Base-by-base conservation (phyloP, 2,888 invertebrate genomes). In the Maniola hyperantus region DNA sequence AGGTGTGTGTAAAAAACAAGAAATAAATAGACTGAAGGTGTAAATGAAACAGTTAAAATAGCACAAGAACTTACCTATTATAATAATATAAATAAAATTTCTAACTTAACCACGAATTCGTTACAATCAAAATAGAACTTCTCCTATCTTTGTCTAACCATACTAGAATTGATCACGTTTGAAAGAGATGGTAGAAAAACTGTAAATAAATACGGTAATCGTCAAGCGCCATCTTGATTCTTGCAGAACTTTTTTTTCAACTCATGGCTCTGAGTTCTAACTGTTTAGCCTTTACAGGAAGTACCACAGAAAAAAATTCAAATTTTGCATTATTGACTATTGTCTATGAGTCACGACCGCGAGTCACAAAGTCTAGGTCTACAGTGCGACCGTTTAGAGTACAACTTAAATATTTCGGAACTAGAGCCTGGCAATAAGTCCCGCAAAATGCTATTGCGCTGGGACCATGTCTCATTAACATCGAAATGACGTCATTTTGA, bases 41-140 rank as follows among this genome's bases (percentile, higher is more conserved):
- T 73, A 8, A 77, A 74, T 79, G 81, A 72, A 76, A 76, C 75
- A 75, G 66, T 76, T 71, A 69, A 71, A 74, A 88, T 86, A 85
- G 82, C 86, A 89, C 89, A 77, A 58, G 72, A 77, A 77, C 77
- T 75, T 72, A 48, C 18, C 48, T 15, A 15, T 8, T 15, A 42
- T 36, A 69, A 73, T 77, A 78, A 83, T 86, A 84, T 85, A 85
- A 83, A 85, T 83, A 83, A 83, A 86, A 83, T 80, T 78, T 82
- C 77, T 72, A 79, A 81, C 77, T 79, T 83, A 84, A 85, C 84
- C 88, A 88, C 89, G 83, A 86, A 85, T 86, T 85, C 91, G 92
- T 92, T 92, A 91, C 80, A 89, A 84, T 89, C 87, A 90, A 92
- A 91, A 80, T 79, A 73, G 77, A 76, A 76, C 72, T 73, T 82